Conservation (phyloP, 1,140 invertebrate genomes). For the Papilio glaucus region DNA sequence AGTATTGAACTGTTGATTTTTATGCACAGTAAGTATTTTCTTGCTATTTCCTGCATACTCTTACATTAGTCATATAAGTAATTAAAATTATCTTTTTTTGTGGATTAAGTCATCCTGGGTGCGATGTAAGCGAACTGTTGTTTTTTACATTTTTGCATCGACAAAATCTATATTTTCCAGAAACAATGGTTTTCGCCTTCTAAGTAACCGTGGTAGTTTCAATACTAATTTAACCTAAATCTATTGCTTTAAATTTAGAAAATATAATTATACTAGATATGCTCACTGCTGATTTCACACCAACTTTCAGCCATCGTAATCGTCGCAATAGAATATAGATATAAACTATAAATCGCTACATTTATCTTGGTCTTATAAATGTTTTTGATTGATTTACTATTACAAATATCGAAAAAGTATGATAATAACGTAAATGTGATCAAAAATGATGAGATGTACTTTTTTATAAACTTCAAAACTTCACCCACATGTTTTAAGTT, state of each 20-base stretch:
- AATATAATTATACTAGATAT: not conserved
- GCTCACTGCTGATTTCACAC: not conserved
- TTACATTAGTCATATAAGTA: slow-evolving; percentile 18
- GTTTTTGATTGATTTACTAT: not conserved
- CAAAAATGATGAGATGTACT: not conserved
- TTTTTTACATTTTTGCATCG: not conserved
- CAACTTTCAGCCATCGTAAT: not conserved
- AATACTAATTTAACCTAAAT: not conserved
- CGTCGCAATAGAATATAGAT: not conserved
- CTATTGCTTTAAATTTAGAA: not conserved
- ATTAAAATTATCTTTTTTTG: not conserved
- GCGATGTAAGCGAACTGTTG: not conserved
- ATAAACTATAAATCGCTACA: not conserved
- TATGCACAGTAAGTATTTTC: slow-evolving; percentile 70
- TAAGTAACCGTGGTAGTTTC: not conserved
- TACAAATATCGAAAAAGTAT: not conserved
- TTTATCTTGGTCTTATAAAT: not conserved
- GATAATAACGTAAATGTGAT: not conserved
- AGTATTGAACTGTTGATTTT: slow-evolving; percentile 58
- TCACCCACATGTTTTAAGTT: no score
- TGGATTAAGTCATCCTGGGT: not conserved
- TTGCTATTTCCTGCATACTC: slow-evolving; percentile 42
- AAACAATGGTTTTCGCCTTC: not conserved
- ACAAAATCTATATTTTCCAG: not conserved
- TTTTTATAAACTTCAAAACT: no score